Evolutionary conservation across 2,113 vertebrate genomes (phyloP), one percentile per base, ranked within the genome.

Genomic region (Campylomormyrus numenius): DNA sequence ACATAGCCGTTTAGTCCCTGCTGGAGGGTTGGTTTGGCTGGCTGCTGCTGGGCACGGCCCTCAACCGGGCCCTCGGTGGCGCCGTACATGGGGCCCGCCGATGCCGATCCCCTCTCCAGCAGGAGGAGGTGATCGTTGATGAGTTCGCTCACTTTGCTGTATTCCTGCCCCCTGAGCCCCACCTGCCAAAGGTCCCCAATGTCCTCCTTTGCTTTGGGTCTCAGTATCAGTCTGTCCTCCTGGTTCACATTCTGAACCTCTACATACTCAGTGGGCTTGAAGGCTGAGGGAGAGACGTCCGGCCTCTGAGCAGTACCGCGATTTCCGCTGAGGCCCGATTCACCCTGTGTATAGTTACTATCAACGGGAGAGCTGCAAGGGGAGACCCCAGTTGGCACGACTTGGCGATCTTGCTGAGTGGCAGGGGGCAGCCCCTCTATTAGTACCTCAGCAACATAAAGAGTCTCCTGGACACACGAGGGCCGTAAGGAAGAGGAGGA

Each of bases 121-220:
- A 98, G 91, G 85, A 98, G 91, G 88, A 96, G 89, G 70, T 91
- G 93, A 88, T 95, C 94, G 9, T 94, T 92, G 3, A 90, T 92
- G 88, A 97, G 92, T 27, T 94, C 94, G 87, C 95, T 96, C 50
- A 98, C 96, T 91, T 94, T 95, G 35, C 96, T 96, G 89, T 98
- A 98, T 90, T 96, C 96, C 89, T 94, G 89, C 46, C 85, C 62
- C 95, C 80, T 58, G 94, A 42, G 77, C 70, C 92, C 94, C 90
- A 9, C 92, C 21, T 87, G 89, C 5, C 3, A 58, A 5, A 0
- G 83, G 10, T 89, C 92, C 2, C 80, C 7, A 83, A 17, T 45
- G 89, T 95, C 94, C 92, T 94, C 94, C 89, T 93, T 94, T 11
- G 92, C 94, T 91, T 96, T 96, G 3, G 93, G 93, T 85, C 94